Evolutionary conservation across 2,797 vertebrate genomes (phyloP).

Genomic region (Chiroxiphia lanceolata): DNA sequence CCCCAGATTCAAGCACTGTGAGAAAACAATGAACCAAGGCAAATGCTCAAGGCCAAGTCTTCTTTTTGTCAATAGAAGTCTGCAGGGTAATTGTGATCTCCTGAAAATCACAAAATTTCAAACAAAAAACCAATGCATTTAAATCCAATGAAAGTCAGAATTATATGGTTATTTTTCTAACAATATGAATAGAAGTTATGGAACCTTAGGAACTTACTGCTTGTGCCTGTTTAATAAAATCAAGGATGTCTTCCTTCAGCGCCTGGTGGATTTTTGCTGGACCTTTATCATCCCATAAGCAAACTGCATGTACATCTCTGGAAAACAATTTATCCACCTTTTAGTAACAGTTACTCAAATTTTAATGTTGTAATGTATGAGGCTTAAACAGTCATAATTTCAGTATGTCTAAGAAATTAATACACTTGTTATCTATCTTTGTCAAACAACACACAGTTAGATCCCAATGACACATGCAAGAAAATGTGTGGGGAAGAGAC

Average conservation of each 20-base stretch:
- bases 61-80: neutral
- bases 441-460: neutral
- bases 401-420: neutral
- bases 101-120: neutral
- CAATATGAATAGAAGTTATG: neutral
- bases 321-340: slow-evolving; percentile 49
- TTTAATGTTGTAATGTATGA: neutral
- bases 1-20: neutral
- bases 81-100: neutral
- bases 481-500: neutral
- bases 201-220: slow-evolving; percentile 79
- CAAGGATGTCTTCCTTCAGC: slow-evolving; percentile 98
- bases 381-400: neutral
- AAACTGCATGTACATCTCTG: slow-evolving; percentile 98
- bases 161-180: neutral
- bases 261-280: slow-evolving; percentile 99
- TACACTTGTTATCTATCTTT: neutral
- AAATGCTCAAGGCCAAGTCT: slow-evolving; percentile 3
- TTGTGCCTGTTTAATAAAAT: slow-evolving; percentile 99
- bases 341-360: slow-evolving; percentile 20
- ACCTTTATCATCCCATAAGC: slow-evolving; percentile 99
- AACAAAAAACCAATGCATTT: neutral
- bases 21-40: slow-evolving; percentile 7
- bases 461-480: neutral
- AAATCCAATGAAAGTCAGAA: neutral